These are phyloP conservation scores for Oplegnathus fasciatus DNA, from an alignment of 2,113 vertebrate species.

Conservation along the genomic window DNA sequence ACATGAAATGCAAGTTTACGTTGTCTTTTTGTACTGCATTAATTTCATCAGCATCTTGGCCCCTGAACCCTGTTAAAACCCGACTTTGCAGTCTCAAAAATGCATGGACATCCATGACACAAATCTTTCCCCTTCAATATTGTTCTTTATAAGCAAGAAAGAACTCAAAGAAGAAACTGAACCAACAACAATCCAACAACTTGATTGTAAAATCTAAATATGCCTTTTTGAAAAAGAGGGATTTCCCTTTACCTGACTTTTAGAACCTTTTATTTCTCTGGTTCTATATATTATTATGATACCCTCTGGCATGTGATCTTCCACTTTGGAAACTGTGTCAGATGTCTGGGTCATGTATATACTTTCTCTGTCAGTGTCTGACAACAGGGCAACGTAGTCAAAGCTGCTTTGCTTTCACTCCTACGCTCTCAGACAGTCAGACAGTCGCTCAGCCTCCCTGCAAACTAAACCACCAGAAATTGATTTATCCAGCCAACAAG, in stretches of 20 bases:
- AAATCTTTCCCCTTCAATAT: not conserved
- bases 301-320: accelerated
- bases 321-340: constrained; percentile 52
- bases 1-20: too few species aligned
- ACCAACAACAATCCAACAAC: not conserved
- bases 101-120: not conserved
- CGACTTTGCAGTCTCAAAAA: too few species aligned
- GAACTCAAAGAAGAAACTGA: too few species aligned
- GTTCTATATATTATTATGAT: not conserved
- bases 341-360: constrained; percentile 40
- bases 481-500: not conserved
- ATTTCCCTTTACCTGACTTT: not conserved
- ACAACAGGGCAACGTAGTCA: not conserved
- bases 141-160: too few species aligned
- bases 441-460: not conserved
- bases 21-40: too few species aligned
- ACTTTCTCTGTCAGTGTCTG: not conserved
- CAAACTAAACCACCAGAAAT: not conserved
- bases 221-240: not conserved
- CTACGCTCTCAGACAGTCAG: constrained; percentile 11
- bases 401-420: constrained; percentile 50
- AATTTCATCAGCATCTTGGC: not conserved
- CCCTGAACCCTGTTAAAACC: not conserved
- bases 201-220: not conserved
- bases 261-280: not conserved